phyloP scores from a whole-genome alignment of 2,797 vertebrate genomes.

The Geotrypetes seraphini region DNA sequence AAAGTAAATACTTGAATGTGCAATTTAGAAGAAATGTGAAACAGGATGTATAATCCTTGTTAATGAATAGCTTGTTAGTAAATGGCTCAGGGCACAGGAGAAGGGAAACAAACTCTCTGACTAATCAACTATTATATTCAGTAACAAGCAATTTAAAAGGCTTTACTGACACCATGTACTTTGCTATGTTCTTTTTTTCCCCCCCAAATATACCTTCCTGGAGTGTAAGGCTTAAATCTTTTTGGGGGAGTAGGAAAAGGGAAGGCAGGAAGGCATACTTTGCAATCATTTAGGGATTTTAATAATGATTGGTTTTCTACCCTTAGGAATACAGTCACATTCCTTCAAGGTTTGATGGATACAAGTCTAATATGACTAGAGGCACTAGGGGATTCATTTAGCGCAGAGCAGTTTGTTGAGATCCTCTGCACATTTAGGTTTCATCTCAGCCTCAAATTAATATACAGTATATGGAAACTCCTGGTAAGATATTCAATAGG shows the following conservation, averaged over 20 bases:
- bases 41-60: neutral
- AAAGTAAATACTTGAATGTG: no score
- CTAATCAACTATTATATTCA: neutral
- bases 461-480: no score
- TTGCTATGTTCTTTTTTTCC: no score
- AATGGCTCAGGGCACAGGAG: conserved; percentile 1
- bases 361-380: neutral
- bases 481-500: no score
- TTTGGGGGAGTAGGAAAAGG: neutral
- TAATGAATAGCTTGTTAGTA: neutral
- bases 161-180: neutral
- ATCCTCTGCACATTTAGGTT: neutral
- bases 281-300: no score
- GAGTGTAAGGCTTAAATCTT: neutral
- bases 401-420: neutral
- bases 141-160: neutral
- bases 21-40: neutral
- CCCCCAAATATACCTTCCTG: neutral
- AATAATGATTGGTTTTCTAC: neutral
- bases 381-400: neutral
- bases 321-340: neutral
- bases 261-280: no score
- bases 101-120: neutral
- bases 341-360: neutral
- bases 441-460: conserved; percentile 4